phyloP scores from a whole-genome alignment of 2,113 vertebrate species.

The Phasianus colchicus region DNA sequence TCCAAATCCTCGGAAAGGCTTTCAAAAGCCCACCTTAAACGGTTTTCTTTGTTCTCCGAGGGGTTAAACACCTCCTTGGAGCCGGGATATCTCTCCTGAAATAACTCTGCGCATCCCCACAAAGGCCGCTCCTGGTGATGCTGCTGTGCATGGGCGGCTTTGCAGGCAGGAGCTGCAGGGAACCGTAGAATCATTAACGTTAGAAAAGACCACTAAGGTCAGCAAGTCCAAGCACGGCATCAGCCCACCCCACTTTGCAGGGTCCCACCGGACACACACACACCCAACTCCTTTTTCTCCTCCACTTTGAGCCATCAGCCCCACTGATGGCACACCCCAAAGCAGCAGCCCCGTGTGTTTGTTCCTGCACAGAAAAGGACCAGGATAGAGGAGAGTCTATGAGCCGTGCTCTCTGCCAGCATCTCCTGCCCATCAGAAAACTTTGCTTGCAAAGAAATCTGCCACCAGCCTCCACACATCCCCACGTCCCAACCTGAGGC shows the following conservation, averaged over 20 bases:
- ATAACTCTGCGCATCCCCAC: background rate
- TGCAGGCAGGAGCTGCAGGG: background rate
- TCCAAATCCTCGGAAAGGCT: conserved; percentile 33
- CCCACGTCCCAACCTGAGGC: background rate
- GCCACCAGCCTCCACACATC: background rate
- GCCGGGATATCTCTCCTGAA: background rate
- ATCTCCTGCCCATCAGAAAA: background rate
- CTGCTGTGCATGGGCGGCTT: background rate
- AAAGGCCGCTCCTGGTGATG: background rate
- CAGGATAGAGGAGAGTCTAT: background rate
- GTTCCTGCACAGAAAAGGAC: background rate
- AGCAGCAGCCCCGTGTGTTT: background rate
- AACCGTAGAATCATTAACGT: too few species aligned
- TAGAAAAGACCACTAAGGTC: too few species aligned
- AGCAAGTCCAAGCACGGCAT: too few species aligned
- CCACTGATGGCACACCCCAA: too few species aligned
- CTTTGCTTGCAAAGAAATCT: background rate
- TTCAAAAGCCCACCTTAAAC: conserved; percentile 44
- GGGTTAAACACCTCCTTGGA: conserved; percentile 34
- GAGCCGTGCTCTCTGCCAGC: background rate
- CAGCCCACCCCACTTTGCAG: too few species aligned
- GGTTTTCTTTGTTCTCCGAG: background rate
- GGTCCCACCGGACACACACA: too few species aligned
- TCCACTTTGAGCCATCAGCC: too few species aligned
- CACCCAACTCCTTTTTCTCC: too few species aligned